Evolutionary conservation across 2,888 invertebrate species (phyloP), one percentile per base, ranked within the genome.

Genomic region (Thumatha senex): DNA sequence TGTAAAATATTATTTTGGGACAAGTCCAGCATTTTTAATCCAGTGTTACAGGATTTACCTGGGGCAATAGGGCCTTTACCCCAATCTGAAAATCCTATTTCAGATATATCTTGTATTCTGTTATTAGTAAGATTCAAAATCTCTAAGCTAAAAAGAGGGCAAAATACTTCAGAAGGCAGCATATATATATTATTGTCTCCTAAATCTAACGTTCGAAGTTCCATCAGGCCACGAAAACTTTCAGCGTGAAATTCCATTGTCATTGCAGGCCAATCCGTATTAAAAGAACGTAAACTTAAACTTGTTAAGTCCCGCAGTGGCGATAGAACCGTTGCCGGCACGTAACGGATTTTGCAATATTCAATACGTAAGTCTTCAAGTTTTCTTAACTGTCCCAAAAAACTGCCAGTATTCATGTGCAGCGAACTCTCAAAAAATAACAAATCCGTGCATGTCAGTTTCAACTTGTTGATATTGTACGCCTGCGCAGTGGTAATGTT

Each of bases 191-290:
- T 95, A 81, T 96, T 96, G 73, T 95, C 95, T 40, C 94, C 94
- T 51, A 96, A 90, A 81, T 96, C 95, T 63, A 96, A 86, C 49
- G 92, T 89, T 50, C 94, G 92, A 44, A 96, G 89, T 76, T 94
- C 94, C 74, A 93, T 93, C 67, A 96, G 86, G 35, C 95, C 94
- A 61, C 95, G 92, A 65, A 96, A 94, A 77, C 95, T 95, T 80
- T 95, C 95, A 43, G 94, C 93, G 72, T 95, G 94, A 61, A 96
- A 91, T 75, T 96, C 95, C 94, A 95, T 95, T 61, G 95, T 94
- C 94, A 95, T 95, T 30, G 95, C 93, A 34, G 95, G 95, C 96
- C 96, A 96, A 77, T 96, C 95, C 42, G 94, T 94, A 80, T 96
- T 96, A 77, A 94, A 95, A 34, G 96, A 96, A 53, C 95, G 93